Evolutionary conservation across 2,888 invertebrate species (phyloP).

Genomic region (Drosophila eohydei): DNA sequence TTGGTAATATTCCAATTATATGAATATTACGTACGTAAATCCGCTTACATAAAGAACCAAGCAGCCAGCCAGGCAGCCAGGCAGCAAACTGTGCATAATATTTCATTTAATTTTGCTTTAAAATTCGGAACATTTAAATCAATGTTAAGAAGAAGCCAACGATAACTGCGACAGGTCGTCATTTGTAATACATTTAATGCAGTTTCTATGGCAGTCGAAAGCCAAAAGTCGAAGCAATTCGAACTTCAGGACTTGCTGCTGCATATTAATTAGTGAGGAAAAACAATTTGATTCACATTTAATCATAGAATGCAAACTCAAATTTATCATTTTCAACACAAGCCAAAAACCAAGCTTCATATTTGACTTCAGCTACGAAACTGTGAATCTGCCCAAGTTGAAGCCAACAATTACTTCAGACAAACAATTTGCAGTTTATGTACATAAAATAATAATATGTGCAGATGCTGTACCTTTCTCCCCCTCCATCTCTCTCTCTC

Average conservation of each 20-base stretch:
- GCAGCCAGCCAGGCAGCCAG: neutral
- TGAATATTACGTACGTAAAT: constrained; percentile 7
- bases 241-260: too few species aligned
- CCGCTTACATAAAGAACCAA: constrained; percentile 7
- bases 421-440: constrained; percentile 11
- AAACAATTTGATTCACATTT: too few species aligned
- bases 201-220: neutral
- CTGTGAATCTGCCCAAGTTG: constrained; percentile 1
- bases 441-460: constrained; percentile 12
- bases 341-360: neutral
- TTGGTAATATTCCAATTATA: constrained; percentile 11
- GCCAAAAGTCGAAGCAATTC: neutral
- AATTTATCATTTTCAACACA: neutral
- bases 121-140: neutral
- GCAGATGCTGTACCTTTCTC: too few species aligned
- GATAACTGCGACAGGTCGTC: neutral
- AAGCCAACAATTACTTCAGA: constrained; percentile 9
- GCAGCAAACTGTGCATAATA: neutral
- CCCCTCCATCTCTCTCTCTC: too few species aligned
- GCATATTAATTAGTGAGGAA: too few species aligned
- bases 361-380: neutral
- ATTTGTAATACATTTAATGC: neutral
- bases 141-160: neutral
- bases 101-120: constrained; percentile 4
- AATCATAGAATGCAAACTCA: neutral